A percentile compares a stretch with the other conserved stretches of the same genome.
phyloP scores from a whole-genome alignment of 2,797 vertebrate genomes.

The Enteromius argenteus region DNA sequence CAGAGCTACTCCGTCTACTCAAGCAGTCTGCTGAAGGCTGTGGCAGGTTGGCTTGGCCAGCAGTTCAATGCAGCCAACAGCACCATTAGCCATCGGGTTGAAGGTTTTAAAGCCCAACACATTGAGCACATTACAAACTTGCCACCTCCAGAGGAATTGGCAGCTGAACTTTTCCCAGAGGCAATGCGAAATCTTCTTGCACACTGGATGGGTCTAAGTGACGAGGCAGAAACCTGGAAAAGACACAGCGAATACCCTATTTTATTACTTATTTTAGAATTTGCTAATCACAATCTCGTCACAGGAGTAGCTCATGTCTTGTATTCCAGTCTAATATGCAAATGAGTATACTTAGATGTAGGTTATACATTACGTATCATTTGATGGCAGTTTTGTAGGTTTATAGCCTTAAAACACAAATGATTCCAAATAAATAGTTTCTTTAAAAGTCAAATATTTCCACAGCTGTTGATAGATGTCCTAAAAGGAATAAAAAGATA shows the following conservation, averaged over 20 bases:
- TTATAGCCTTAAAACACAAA: neutral
- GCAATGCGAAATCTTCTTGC: conserved; percentile 82
- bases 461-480: neutral
- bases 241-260: conserved; percentile 85
- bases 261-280: conserved; percentile 84
- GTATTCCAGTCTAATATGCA: conserved; percentile 85
- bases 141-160: conserved; percentile 83
- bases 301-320: conserved; percentile 87
- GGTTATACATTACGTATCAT: neutral
- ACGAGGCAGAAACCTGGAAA: conserved; percentile 76
- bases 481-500: neutral
- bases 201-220: conserved; percentile 85
- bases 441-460: neutral
- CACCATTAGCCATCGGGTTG: conserved; percentile 81
- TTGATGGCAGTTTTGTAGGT: neutral
- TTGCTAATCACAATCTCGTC: conserved; percentile 87
- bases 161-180: conserved; percentile 81
- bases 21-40: conserved; percentile 72
- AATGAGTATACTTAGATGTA: conserved; percentile 62
- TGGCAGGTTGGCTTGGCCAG: conserved; percentile 82
- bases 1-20: conserved; percentile 72
- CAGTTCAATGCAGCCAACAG: conserved; percentile 80
- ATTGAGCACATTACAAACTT: conserved; percentile 84
- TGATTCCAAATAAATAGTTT: neutral
- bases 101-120: conserved; percentile 82